Base-by-base conservation (phyloP, 2,113 vertebrate species). In the Paramisgurnus dabryanus region DNA sequence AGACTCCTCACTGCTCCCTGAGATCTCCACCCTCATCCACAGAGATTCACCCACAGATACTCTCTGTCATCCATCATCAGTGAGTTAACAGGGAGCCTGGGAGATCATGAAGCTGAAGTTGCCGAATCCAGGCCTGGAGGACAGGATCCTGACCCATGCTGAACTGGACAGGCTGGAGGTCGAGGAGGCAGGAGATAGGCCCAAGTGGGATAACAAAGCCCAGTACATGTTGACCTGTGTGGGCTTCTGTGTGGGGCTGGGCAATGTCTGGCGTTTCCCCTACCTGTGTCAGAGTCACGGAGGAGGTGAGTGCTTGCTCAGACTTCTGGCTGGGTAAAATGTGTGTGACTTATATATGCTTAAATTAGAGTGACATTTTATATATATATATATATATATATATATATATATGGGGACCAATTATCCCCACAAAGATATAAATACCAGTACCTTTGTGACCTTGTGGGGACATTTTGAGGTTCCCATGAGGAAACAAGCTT, bases 251-350 rank as follows among this genome's bases (percentile, higher is more conserved):
- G 95, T 98, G 80, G 95, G 96, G 17, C 92, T 96, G 3, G 94
- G 95, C 86, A 96, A 98, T 0, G 96, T 99, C 74, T 98, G 96
- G 95, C 89, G 95, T 17, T 98, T 98, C 86, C 96, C 95, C 0
- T 96, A 96, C 89, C 92, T 98, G 76, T 97, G 96, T 81, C 96
- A 98, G 92, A 98, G 94, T 87, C 95, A 98, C 0, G 96, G 96
- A 87, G 96, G 96, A 96, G 96, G 96, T 94, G 93, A 81, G 90
- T 50, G 60, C 18, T 76, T 39, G 27, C 34, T 39, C 39, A 27
- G 34, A 39, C n/a, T 47, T 47, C 45, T 2, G 6, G 17, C 12
- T 9, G n/a, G 43, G n/a, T 45, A 15, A 6, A 66, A 43, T 5
- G n/a, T 17, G 7, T 40, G 4, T 67, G 65, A 17, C n/a, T 67